Evolutionary conservation across 2,797 vertebrate species (phyloP), one percentile per base, ranked within the genome.

Genomic region (Chelmon rostratus): DNA sequence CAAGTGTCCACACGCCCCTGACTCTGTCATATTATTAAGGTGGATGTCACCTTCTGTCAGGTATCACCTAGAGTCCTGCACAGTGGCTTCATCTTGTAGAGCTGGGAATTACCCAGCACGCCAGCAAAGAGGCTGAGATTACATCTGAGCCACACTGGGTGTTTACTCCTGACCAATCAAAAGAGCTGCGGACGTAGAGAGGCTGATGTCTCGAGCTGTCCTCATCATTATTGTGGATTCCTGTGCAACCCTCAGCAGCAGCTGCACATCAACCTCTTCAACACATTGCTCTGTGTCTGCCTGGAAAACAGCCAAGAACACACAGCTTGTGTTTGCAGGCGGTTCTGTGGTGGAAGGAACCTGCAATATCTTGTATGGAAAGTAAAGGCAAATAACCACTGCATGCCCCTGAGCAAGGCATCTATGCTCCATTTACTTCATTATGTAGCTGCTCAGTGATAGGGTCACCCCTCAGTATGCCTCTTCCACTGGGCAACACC

Each of bases 131-230:
- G 61, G 65, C 3, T 56, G 69, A 81, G 80, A 86, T 81, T 71
- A 70, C 46, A 81, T 69, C 76, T 81, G 66, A 83, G 66, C 64
- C 74, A 62, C 46, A 67, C 53, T 65, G 52, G 68, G 52, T 86
- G 78, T 82, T 85, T 81, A 73, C 77, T 65, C 40, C 61, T 49
- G 65, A 57, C 49, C 76, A 92, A 85, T 86, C 86, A 86, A 84
- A 85, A 79, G 78, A 59, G 71, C 68, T 72, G 68, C 68, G 86
- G 78, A 63, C 52, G 68, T 3, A 52, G 18, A 59, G 40, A 68
- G 35, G 56, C 69, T 71, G 65, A 28, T 9, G n/a, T 63, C 77
- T 73, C 23, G 9, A 40, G 59, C 68, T 85, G 76, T 85, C 68
- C 50, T 70, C 16, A 58, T 35, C 46, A 66, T 72, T 66, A 79